phyloP scores from a whole-genome alignment of 1,140 invertebrate genomes.

The Pseudoatta argentina region DNA sequence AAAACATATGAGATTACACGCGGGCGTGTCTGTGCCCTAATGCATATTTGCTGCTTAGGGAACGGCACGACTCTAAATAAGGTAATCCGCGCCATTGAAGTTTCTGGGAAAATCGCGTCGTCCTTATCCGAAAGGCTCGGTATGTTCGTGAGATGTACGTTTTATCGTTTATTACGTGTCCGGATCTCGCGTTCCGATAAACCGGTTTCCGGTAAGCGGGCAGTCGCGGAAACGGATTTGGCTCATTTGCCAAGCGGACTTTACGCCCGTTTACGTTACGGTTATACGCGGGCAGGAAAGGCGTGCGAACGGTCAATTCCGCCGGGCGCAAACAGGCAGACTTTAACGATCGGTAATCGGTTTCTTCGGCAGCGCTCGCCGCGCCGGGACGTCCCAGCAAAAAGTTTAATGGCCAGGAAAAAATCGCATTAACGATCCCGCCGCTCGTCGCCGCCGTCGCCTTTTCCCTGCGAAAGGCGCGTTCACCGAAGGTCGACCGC shows the following conservation, averaged over 20 bases:
- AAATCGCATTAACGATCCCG: constrained; percentile 71
- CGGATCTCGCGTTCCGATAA: constrained; percentile 18
- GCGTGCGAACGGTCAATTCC: constrained; percentile 27
- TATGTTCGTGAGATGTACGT: not conserved
- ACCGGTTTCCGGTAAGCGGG: constrained; percentile 24
- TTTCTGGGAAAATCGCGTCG: not conserved
- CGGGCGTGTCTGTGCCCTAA: not conserved
- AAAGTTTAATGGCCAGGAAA: constrained; percentile 71
- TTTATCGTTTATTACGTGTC: constrained; percentile 8
- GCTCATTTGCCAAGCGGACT: constrained; percentile 41
- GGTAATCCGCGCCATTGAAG: not conserved
- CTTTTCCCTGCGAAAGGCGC: constrained; percentile 57
- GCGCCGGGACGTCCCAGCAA: constrained; percentile 55
- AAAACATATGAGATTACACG: not conserved
- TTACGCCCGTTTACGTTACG: constrained; percentile 36
- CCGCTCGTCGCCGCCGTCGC: constrained; percentile 14
- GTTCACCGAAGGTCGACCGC: constrained; percentile 55
- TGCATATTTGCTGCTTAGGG: not conserved
- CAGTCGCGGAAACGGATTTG: constrained; percentile 37
- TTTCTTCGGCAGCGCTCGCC: constrained; percentile 52
- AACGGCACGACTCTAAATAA: not conserved
- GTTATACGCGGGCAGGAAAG: constrained; percentile 21
- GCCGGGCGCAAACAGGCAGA: constrained; percentile 61
- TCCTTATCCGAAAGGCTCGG: constrained; percentile 25
- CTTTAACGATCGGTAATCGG: constrained; percentile 72